Conservation (phyloP, 2,113 vertebrate species). For the Rutilus rutilus region DNA sequence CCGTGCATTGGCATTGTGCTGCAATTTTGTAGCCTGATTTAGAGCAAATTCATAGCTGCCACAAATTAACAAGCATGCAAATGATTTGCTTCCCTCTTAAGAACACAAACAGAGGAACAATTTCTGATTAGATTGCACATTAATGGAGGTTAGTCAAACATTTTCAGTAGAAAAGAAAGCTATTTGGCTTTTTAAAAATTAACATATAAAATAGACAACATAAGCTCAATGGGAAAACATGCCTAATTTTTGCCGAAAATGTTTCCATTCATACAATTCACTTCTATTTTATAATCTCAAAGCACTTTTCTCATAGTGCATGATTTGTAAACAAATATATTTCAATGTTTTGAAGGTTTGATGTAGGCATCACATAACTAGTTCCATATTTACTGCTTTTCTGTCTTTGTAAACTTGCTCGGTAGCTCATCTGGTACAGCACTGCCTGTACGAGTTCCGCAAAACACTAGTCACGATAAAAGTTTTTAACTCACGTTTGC, state of each 20-base stretch:
- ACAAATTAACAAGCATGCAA: conserved; percentile 17
- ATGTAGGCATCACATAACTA: background rate
- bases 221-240: background rate
- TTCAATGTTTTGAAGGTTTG: background rate
- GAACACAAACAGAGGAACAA: background rate
- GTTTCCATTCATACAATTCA: background rate
- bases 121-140: background rate
- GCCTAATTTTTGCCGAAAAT: no score
- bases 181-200: background rate
- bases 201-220: background rate
- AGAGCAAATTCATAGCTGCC: background rate
- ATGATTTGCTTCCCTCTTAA: conserved; percentile 1
- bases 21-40: conserved; percentile 5
- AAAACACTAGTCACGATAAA: background rate
- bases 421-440: background rate
- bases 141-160: background rate
- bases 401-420: background rate
- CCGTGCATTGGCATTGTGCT: conserved; percentile 2
- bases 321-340: background rate
- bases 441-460: no score
- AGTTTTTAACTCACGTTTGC: background rate
- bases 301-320: background rate
- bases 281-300: background rate
- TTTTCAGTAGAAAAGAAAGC: background rate
- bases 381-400: background rate